These are phyloP conservation scores for Podarcis lilfordi DNA, from an alignment of 2,797 vertebrate species.

Conservation along the genomic window DNA sequence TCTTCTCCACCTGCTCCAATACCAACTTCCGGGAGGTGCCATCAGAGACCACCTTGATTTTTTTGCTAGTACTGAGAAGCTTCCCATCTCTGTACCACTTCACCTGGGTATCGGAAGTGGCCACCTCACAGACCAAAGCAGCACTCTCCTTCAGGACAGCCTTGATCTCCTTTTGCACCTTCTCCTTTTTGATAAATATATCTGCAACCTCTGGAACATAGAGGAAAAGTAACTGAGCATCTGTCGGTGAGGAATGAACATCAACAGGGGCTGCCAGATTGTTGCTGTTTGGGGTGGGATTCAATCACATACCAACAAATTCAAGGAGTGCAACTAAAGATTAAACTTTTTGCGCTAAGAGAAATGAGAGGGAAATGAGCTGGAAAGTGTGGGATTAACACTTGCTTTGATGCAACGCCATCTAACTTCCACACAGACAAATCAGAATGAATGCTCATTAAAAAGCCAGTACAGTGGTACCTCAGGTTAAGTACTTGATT, in stretches of 20 bases:
- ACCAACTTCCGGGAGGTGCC: slow-evolving; percentile 76
- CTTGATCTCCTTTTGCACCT: slow-evolving; percentile 67
- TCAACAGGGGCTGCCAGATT: neutral
- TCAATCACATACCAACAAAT: too few relatives aligned
- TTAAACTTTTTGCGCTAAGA: too few relatives aligned
- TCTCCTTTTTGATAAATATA: slow-evolving; percentile 76
- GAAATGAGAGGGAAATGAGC: too few relatives aligned
- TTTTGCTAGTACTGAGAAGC: slow-evolving; percentile 82
- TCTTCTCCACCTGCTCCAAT: slow-evolving; percentile 72
- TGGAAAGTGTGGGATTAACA: too few relatives aligned
- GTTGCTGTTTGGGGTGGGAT: too few relatives aligned
- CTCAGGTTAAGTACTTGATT: too few relatives aligned
- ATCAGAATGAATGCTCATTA: too few relatives aligned
- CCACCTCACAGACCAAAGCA: slow-evolving; percentile 83
- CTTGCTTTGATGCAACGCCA: too few relatives aligned
- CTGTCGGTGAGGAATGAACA: fast-evolving
- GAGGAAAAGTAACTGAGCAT: neutral
- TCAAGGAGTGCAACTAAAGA: too few relatives aligned
- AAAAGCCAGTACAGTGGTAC: too few relatives aligned
- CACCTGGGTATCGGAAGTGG: slow-evolving; percentile 75
- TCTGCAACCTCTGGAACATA: neutral
- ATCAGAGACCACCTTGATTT: slow-evolving; percentile 81
- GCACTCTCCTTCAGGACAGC: slow-evolving; percentile 68
- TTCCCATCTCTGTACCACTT: slow-evolving; percentile 88
- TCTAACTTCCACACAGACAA: too few relatives aligned